A percentile compares a stretch with the other conserved stretches of the same genome.
Conservation (phyloP, 2,113 vertebrate genomes). For the Echinops telfairi region DNA sequence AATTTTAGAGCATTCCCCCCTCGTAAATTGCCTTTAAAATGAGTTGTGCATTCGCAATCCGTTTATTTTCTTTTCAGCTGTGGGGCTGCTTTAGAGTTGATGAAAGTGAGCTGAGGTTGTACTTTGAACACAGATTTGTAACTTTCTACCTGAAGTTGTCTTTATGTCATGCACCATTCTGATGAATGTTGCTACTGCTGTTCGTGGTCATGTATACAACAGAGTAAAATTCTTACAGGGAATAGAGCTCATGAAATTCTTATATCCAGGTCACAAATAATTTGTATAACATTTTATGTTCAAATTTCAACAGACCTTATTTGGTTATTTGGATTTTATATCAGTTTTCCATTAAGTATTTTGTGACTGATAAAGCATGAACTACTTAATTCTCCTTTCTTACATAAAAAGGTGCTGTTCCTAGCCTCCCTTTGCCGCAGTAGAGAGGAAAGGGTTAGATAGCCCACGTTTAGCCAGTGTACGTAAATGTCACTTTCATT, state of each 20-base stretch:
- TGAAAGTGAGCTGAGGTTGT: neutral
- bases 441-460: neutral
- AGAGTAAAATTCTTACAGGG: neutral
- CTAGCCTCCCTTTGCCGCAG: neutral
- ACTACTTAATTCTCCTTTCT: neutral
- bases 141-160: constrained; percentile 9
- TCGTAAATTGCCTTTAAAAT: too few relatives aligned
- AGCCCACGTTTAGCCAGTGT: neutral
- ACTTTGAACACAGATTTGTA: constrained; percentile 7
- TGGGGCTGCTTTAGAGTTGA: neutral
- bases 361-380: neutral
- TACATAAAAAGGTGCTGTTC: neutral
- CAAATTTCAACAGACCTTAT: neutral
- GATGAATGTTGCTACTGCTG: too few relatives aligned
- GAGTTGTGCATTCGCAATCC: too few relatives aligned
- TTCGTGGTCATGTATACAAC: too few relatives aligned
- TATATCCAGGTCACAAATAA: constrained; percentile 49
- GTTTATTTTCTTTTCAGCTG: constrained; percentile 6
- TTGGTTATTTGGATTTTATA: neutral
- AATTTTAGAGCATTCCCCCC: too few relatives aligned
- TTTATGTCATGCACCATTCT: neutral
- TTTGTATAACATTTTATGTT: neutral
- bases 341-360: neutral
- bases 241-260: constrained; percentile 42
- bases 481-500: constrained; percentile 31